A percentile compares a stretch with the other conserved stretches of the same genome.
phyloP scores from a whole-genome alignment of 1,140 invertebrate genomes.

The Rhagoletis zephyria region DNA sequence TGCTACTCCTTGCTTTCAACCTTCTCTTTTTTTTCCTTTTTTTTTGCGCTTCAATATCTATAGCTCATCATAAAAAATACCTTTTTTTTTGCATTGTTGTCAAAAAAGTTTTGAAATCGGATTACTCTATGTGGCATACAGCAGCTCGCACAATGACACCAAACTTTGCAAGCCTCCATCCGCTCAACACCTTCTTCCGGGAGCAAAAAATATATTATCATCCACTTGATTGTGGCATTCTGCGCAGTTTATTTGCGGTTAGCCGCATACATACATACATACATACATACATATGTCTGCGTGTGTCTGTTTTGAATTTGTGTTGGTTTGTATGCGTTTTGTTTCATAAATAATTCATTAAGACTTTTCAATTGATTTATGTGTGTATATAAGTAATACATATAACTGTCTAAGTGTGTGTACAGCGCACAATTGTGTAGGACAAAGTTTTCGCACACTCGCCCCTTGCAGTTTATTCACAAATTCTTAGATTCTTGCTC shows the following conservation, averaged over 20 bases:
- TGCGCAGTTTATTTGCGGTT: slow-evolving; percentile 45
- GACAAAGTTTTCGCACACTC: slow-evolving; percentile 21
- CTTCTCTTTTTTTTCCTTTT: not conserved
- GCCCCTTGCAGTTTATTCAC: not conserved
- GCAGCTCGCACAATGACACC: too few species aligned
- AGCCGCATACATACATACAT: slow-evolving; percentile 10
- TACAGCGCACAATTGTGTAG: not conserved
- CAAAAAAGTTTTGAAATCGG: not conserved
- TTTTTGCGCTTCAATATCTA: not conserved
- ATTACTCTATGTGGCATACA: too few species aligned
- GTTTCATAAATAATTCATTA: slow-evolving; percentile 52
- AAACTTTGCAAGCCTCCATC: not conserved
- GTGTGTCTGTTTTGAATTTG: not conserved
- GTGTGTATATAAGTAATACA: not conserved
- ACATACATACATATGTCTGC: too few species aligned
- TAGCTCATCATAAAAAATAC: not conserved
- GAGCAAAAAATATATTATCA: slow-evolving; percentile 2
- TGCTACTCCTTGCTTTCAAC: not conserved
- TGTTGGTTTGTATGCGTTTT: not conserved
- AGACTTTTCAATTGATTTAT: slow-evolving; percentile 52
- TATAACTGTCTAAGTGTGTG: not conserved
- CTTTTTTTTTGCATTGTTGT: not conserved
- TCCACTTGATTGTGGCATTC: slow-evolving; percentile 25
- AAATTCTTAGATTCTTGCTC: not conserved
- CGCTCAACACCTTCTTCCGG: not conserved